phyloP scores from a whole-genome alignment of 2,113 vertebrate species.

The Myocastor coypus region DNA sequence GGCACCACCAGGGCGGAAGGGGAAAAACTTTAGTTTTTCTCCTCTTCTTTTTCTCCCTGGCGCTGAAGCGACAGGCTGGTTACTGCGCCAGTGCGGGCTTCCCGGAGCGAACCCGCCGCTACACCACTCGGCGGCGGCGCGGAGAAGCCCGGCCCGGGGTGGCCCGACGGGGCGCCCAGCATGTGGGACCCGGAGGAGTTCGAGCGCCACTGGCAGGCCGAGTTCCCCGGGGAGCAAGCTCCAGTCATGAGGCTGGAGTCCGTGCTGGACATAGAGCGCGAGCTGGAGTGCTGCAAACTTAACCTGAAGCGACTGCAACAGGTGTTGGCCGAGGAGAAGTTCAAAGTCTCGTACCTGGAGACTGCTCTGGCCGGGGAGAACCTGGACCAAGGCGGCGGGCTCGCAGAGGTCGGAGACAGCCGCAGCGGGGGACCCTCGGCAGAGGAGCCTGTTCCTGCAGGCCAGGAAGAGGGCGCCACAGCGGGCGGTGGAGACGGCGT shows the following conservation, averaged over 20 bases:
- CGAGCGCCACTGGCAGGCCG: slow-evolving; percentile 92
- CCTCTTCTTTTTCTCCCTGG: background rate
- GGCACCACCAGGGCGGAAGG: slow-evolving; percentile 77
- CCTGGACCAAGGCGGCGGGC: slow-evolving; percentile 66
- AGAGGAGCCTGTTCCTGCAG: background rate
- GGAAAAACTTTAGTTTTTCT: slow-evolving; percentile 73
- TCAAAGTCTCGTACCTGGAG: slow-evolving; percentile 95
- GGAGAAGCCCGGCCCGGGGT: slow-evolving; percentile 84
- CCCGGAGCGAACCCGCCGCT: background rate
- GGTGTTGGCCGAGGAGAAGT: slow-evolving; percentile 92
- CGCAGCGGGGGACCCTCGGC: background rate
- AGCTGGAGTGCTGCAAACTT: slow-evolving; percentile 91
- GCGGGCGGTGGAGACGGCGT: slow-evolving; percentile 77
- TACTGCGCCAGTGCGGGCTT: slow-evolving; percentile 6
- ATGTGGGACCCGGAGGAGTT: slow-evolving; percentile 95
- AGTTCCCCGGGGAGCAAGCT: slow-evolving; percentile 91
- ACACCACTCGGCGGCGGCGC: slow-evolving; percentile 66
- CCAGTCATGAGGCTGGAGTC: slow-evolving; percentile 90
- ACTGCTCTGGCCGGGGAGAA: slow-evolving; percentile 87
- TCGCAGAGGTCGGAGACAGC: slow-evolving; percentile 12
- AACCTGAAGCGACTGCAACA: slow-evolving; percentile 91
- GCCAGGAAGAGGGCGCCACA: background rate
- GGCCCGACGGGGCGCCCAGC: slow-evolving; percentile 85
- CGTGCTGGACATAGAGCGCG: slow-evolving; percentile 89
- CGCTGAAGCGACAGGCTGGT: slow-evolving; percentile 47